Evolutionary conservation across 2,113 vertebrate species (phyloP).

Genomic region (Phalacrocorax carbo): DNA sequence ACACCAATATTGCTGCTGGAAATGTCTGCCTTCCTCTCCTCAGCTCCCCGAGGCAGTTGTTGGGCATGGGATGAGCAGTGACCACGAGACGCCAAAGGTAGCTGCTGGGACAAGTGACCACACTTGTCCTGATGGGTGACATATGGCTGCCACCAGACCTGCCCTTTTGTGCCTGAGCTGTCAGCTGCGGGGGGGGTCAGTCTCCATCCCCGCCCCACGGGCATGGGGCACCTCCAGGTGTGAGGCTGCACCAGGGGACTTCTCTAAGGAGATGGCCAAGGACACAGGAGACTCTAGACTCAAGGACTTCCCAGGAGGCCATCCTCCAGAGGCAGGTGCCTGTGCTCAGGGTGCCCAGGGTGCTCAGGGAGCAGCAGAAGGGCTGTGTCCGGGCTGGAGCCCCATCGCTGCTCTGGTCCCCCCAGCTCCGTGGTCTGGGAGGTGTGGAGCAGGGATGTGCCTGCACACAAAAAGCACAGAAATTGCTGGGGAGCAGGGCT

Average conservation of each 20-base stretch:
- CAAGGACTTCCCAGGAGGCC: not conserved
- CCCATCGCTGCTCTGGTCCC: not conserved
- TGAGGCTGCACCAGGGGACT: not conserved
- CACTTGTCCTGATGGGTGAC: not conserved
- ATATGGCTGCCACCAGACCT: not conserved
- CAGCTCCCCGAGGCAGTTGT: accelerated
- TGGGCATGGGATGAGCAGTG: not conserved
- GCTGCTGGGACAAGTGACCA: not conserved
- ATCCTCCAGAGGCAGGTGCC: not conserved
- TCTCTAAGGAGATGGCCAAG: not conserved
- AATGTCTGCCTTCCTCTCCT: not conserved
- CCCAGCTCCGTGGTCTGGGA: not conserved
- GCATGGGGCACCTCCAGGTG: not conserved
- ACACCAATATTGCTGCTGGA: not conserved
- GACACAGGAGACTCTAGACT: not conserved
- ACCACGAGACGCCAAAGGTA: accelerated
- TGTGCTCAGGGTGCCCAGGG: not conserved
- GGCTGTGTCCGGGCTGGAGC: not conserved
- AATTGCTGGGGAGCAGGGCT: not conserved
- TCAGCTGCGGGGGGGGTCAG: too few relatives aligned
- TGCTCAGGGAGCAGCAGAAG: not conserved
- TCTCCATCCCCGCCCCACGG: not conserved
- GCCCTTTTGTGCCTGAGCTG: not conserved
- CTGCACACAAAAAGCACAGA: not conserved
- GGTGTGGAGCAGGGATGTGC: not conserved